Base-by-base conservation (phyloP, 2,888 invertebrate genomes). In the Chrysolina americana region DNA sequence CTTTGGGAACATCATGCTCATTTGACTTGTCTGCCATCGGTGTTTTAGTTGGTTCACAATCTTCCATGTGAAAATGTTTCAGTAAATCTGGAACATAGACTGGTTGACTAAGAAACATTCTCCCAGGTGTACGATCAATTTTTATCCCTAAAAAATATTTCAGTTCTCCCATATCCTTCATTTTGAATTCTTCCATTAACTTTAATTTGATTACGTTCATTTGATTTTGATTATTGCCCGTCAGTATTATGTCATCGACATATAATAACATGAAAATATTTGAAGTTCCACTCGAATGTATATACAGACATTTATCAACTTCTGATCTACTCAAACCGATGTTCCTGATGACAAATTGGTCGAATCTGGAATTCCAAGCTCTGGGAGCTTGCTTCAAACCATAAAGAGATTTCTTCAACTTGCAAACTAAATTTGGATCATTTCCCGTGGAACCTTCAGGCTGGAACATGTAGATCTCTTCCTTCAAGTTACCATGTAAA, bases 91-190 rank as follows among this genome's bases (percentile, higher is more conserved):
- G 13, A n/a, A 82, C 19, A 47, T 83, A 82, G 11, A 15, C 56
- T 68, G 47, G 41, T 70, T 85, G 82, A 75, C 76, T 79, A 23
- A 84, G 63, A 70, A 65, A 69, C 5, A 84, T 21, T 68, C 71
- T 76, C 13, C 78, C 62, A 11, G 73, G 13, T 6, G 44, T 78
- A 63, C 77, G 65, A 21, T 72, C 56, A 59, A 84, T 80, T 10
- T 78, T 80, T 9, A 83, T 83, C 63, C 82, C 82, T 0, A 83
- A 74, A 69, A 83, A 83, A 10, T 64, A 73, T 23, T 76, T 70
- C 11, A 77, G 74, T 64, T 79, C 71, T 4, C 83, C 82, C 36
- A 82, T 6, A 36, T 82, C 81, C 71, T 79, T 82, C 74, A 83
- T 82, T 13, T 70, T 28, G 70, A 83, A 84, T 70, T 73, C 47